Evolutionary conservation across 2,888 invertebrate genomes (phyloP).

Genomic region (Priocnemis perturbator): DNA sequence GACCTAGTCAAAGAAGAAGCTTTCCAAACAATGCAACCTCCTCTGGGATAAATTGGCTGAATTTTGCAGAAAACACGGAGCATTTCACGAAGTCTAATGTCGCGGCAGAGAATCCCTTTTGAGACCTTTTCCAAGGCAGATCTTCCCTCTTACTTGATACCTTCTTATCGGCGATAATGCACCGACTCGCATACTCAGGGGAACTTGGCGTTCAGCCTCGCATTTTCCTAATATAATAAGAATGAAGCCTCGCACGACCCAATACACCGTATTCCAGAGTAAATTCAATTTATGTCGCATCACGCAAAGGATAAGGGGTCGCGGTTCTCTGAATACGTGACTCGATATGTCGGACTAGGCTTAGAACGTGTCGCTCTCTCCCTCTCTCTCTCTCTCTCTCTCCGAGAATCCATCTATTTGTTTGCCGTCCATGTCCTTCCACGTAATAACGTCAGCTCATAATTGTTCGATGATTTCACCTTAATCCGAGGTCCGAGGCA

Average conservation of each 20-base stretch:
- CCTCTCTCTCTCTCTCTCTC: slow-evolving; percentile 8
- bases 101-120: too few relatives aligned
- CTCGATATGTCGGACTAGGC: slow-evolving; percentile 54
- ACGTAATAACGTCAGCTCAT: slow-evolving; percentile 19
- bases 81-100: too few relatives aligned
- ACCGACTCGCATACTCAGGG: too few relatives aligned
- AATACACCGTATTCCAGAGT: slow-evolving; percentile 39
- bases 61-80: too few relatives aligned
- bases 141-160: too few relatives aligned
- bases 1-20: too few relatives aligned
- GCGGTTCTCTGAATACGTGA: slow-evolving; percentile 56
- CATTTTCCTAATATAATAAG: too few relatives aligned
- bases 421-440: slow-evolving; percentile 34
- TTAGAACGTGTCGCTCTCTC: slow-evolving; percentile 30
- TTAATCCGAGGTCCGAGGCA: not conserved
- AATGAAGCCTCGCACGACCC: slow-evolving; percentile 4
- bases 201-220: too few relatives aligned
- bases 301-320: slow-evolving; percentile 31
- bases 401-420: slow-evolving; percentile 36
- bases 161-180: too few relatives aligned
- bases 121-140: too few relatives aligned
- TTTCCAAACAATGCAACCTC: too few relatives aligned
- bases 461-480: slow-evolving; percentile 24
- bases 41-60: too few relatives aligned
- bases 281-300: slow-evolving; percentile 63